Evolutionary conservation across 2,888 invertebrate genomes (phyloP).

Genomic region (Drosophila paracracens): DNA sequence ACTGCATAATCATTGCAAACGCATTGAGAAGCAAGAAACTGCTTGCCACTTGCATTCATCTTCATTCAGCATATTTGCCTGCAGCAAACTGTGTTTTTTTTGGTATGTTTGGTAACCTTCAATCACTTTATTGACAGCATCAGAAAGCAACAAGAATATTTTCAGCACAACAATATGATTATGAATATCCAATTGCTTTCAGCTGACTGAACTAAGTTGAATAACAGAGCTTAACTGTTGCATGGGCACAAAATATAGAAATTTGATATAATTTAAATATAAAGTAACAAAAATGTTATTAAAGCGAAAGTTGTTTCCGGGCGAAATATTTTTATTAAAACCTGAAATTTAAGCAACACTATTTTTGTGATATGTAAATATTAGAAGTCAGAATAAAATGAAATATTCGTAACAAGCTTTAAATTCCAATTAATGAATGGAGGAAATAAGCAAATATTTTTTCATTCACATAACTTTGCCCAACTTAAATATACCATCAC

Average conservation of each 20-base stretch:
- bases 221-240: neutral
- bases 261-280: neutral
- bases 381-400: too few relatives aligned
- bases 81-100: neutral
- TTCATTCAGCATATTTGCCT: neutral
- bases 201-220: constrained; percentile 12
- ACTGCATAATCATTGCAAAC: constrained; percentile 16
- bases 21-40: neutral
- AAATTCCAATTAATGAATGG: neutral
- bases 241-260: neutral
- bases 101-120: neutral
- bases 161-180: constrained; percentile 17
- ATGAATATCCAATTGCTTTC: constrained; percentile 30
- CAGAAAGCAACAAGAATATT: constrained; percentile 6
- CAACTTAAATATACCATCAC: neutral
- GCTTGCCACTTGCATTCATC: constrained; percentile 13
- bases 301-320: neutral
- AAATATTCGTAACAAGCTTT: neutral
- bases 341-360: neutral
- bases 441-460: constrained; percentile 10
- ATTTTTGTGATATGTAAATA: neutral
- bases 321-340: neutral
- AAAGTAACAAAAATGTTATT: neutral
- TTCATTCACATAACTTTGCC: neutral
- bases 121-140: constrained; percentile 1